phyloP scores from a whole-genome alignment of 2,797 vertebrate species.

The Hozukius guyotensis region DNA sequence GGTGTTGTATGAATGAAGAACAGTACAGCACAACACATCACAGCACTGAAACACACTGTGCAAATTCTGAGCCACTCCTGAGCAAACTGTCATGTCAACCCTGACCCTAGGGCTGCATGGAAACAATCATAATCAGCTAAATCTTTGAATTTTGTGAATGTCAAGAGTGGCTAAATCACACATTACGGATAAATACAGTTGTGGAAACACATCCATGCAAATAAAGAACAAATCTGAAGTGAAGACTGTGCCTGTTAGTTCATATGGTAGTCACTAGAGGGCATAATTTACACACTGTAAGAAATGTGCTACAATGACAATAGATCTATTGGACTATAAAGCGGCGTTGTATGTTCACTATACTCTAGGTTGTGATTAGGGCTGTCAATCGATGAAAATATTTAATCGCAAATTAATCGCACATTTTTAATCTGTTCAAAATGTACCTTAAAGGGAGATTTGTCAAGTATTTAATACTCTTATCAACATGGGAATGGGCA shows the following conservation, averaged over 20 bases:
- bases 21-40: slow-evolving; percentile 34
- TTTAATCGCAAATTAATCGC: no score
- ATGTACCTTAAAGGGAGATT: no score
- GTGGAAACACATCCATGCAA: slow-evolving; percentile 31
- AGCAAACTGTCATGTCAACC: slow-evolving; percentile 11
- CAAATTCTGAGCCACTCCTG: slow-evolving; percentile 42
- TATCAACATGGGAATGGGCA: no score
- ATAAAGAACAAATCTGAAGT: slow-evolving; percentile 26
- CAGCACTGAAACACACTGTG: slow-evolving; percentile 28
- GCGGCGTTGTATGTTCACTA: neutral
- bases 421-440: no score
- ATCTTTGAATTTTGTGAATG: neutral
- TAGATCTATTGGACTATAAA: neutral
- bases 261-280: slow-evolving; percentile 42
- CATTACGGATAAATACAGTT: slow-evolving; percentile 11
- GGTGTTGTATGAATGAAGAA: slow-evolving; percentile 40
- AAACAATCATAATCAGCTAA: neutral
- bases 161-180: slow-evolving; percentile 48
- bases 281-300: slow-evolving; percentile 22
- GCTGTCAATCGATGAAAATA: no score
- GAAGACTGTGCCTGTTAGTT: slow-evolving; percentile 78
- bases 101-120: neutral
- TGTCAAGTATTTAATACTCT: no score
- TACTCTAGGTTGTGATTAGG: neutral
- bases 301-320: neutral